Evolutionary conservation across 1,140 invertebrate species (phyloP).

Genomic region (Aporrectodea caliginosa): DNA sequence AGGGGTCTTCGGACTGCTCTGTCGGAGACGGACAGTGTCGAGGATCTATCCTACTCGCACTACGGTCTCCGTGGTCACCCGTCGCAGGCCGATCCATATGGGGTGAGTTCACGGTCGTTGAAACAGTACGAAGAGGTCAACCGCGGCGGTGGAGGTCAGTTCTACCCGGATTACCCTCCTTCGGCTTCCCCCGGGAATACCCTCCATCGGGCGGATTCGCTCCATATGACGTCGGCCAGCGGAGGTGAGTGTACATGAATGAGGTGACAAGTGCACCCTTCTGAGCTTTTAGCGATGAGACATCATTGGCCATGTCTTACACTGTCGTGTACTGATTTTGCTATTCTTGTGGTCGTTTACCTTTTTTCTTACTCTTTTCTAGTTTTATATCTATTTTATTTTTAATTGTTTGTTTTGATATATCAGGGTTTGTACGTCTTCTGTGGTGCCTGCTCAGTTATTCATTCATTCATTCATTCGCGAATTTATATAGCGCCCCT

Average conservation of each 20-base stretch:
- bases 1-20: conserved; percentile 42
- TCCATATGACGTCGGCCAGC: conserved; percentile 8
- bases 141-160: not conserved
- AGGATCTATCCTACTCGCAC: conserved; percentile 64
- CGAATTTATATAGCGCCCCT: too few relatives aligned
- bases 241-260: conserved; percentile 4
- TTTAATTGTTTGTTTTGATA: too few relatives aligned
- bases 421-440: too few relatives aligned
- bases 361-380: too few relatives aligned
- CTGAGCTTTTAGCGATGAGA: too few relatives aligned
- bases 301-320: not conserved
- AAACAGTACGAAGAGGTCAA: not conserved
- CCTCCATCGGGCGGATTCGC: not conserved
- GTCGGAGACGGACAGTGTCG: conserved; percentile 68
- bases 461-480: too few relatives aligned
- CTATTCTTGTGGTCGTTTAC: not conserved
- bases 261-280: too few relatives aligned
- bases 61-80: conserved; percentile 35
- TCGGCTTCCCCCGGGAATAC: conserved; percentile 3
- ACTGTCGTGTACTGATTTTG: too few relatives aligned
- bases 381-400: too few relatives aligned
- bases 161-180: not conserved
- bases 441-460: too few relatives aligned
- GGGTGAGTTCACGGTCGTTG: not conserved
- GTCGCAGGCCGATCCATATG: not conserved